Evolutionary conservation across 1,140 invertebrate genomes (phyloP).

Genomic region (Anoplophora glabripennis): DNA sequence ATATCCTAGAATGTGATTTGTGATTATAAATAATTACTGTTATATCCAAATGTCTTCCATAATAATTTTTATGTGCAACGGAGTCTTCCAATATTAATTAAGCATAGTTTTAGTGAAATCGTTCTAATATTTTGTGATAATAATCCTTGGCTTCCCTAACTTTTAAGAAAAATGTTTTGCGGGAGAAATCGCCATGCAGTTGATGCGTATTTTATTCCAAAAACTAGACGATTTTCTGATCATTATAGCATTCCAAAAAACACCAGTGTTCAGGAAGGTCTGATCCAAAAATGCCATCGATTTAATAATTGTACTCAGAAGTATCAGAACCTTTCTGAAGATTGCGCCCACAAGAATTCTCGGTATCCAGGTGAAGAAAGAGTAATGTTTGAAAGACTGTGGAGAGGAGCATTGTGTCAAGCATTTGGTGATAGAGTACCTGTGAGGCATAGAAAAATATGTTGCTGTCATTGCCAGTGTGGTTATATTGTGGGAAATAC

Average conservation of each 20-base stretch:
- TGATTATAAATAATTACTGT: too few species aligned
- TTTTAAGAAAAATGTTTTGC: neutral
- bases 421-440: slow-evolving; percentile 46
- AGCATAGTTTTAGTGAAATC: slow-evolving; percentile 15
- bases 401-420: slow-evolving; percentile 58
- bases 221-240: too few species aligned
- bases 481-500: slow-evolving; percentile 17
- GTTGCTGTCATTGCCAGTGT: slow-evolving; percentile 49
- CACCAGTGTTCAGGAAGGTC: slow-evolving; percentile 13
- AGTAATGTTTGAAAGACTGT: slow-evolving; percentile 60
- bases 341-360: too few species aligned
- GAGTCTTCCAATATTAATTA: slow-evolving; percentile 37
- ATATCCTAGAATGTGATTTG: too few species aligned
- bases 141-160: slow-evolving; percentile 24
- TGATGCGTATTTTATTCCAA: too few species aligned
- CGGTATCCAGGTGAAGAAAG: slow-evolving; percentile 54
- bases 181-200: too few species aligned
- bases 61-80: slow-evolving; percentile 18
- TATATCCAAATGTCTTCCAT: slow-evolving; percentile 46
- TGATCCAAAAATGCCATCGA: slow-evolving; percentile 1
- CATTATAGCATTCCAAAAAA: slow-evolving; percentile 13
- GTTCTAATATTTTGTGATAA: slow-evolving; percentile 17
- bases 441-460: slow-evolving; percentile 39
- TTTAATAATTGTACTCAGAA: slow-evolving; percentile 17
- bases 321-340: too few species aligned